phyloP scores from a whole-genome alignment of 2,113 vertebrate genomes.

The Thryonomys swinderianus region DNA sequence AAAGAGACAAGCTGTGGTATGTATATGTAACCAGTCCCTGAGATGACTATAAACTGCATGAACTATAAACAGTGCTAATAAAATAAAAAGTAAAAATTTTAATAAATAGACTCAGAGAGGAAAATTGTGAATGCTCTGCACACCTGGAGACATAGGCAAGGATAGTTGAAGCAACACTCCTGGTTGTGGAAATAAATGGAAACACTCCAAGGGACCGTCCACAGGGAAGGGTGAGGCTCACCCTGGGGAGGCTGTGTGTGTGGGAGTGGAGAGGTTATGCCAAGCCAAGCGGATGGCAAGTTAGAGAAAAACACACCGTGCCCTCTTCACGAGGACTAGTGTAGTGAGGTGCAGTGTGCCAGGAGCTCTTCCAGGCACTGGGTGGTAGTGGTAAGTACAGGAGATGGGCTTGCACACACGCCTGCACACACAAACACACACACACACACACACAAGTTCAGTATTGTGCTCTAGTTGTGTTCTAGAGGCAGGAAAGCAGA shows the following conservation, averaged over 20 bases:
- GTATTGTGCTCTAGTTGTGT: not conserved
- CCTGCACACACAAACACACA: not conserved
- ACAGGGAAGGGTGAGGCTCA: fast-evolving
- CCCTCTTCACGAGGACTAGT: fast-evolving
- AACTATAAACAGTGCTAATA: too few species aligned
- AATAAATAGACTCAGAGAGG: not conserved
- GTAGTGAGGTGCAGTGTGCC: not conserved
- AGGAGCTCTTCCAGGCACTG: not conserved
- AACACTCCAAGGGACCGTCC: not conserved
- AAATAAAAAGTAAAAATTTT: not conserved
- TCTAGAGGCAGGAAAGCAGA: not conserved
- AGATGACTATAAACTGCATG: not conserved
- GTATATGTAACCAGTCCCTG: not conserved
- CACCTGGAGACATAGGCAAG: not conserved
- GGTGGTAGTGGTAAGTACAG: not conserved
- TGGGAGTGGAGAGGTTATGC: not conserved
- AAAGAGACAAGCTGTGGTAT: not conserved
- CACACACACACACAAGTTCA: not conserved
- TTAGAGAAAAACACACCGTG: not conserved
- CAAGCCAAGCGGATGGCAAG: not conserved
- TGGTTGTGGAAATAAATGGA: not conserved
- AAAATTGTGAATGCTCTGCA: not conserved
- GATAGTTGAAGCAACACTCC: not conserved
- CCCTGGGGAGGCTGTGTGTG: not conserved
- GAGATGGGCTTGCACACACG: not conserved